phyloP scores from a whole-genome alignment of 1,140 invertebrate species.

The Hylaeus anthracinus region DNA sequence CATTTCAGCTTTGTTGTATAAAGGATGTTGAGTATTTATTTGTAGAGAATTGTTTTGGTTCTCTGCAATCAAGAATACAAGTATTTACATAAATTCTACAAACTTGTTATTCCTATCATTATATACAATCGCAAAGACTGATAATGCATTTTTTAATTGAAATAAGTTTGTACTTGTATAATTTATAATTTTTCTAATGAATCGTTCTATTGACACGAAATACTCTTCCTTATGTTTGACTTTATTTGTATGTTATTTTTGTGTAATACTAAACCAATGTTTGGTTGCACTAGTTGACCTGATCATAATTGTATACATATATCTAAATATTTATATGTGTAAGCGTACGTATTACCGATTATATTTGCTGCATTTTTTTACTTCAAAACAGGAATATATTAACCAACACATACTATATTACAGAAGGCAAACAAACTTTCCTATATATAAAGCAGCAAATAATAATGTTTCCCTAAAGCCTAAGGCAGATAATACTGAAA shows the following conservation, averaged over 20 bases:
- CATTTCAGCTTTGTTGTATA: not conserved
- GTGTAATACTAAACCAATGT: not conserved
- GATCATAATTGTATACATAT: conserved; percentile 15
- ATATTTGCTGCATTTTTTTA: conserved; percentile 12
- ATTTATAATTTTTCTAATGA: not conserved
- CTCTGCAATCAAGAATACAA: not conserved
- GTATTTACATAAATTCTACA: conserved; percentile 7
- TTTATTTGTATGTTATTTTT: not conserved
- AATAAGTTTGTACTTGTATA: not conserved
- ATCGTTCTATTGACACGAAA: too few species aligned
- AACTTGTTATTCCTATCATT: conserved; percentile 21
- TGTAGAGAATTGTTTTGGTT: not conserved
- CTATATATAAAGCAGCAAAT: conserved; percentile 39
- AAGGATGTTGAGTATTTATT: not conserved
- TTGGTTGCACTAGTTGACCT: conserved; percentile 22
- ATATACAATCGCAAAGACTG: conserved; percentile 27
- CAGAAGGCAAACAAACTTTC: conserved; percentile 32
- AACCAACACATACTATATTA: conserved; percentile 23
- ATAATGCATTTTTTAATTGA: conserved; percentile 26
- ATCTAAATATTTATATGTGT: conserved; percentile 23
- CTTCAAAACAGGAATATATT: conserved; percentile 13
- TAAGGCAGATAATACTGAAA: conserved; percentile 47
- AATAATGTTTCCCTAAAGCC: conserved; percentile 39
- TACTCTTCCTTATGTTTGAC: not conserved
- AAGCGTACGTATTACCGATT: conserved; percentile 21